phyloP scores from a whole-genome alignment of 2,888 invertebrate species.

The Ormia ochracea region DNA sequence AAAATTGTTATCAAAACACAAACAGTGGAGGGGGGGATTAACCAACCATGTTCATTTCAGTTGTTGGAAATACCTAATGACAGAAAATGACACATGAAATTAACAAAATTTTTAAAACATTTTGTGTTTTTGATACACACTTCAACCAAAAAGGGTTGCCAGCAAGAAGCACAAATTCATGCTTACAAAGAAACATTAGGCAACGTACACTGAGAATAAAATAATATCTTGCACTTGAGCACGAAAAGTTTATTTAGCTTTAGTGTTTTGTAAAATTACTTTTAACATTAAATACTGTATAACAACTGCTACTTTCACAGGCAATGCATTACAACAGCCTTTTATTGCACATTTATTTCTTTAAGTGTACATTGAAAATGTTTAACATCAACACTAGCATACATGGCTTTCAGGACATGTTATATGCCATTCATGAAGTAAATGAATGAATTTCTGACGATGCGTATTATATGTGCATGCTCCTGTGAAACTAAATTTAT shows the following conservation, averaged over 20 bases:
- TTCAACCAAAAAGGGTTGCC: neutral
- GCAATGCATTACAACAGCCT: too few species aligned
- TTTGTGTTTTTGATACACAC: constrained; percentile 26
- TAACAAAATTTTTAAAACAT: constrained; percentile 38
- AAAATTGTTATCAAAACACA: neutral
- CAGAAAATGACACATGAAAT: constrained; percentile 41
- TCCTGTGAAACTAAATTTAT: neutral
- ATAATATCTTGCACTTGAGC: too few species aligned
- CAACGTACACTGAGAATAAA: neutral
- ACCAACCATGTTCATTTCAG: neutral
- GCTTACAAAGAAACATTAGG: neutral
- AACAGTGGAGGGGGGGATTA: neutral
- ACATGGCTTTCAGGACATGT: constrained; percentile 19
- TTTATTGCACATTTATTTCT: neutral
- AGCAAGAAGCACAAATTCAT: neutral
- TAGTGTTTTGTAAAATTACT: too few species aligned
- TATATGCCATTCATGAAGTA: constrained; percentile 44
- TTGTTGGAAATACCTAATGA: constrained; percentile 28
- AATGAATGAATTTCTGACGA: constrained; percentile 31
- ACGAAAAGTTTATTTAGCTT: neutral
- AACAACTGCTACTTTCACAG: too few species aligned
- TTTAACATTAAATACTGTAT: too few species aligned
- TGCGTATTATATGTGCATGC: neutral
- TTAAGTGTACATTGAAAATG: neutral
- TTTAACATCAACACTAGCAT: constrained; percentile 16